Conservation (phyloP, 2,888 invertebrate genomes). For the Limnephilus marmoratus region DNA sequence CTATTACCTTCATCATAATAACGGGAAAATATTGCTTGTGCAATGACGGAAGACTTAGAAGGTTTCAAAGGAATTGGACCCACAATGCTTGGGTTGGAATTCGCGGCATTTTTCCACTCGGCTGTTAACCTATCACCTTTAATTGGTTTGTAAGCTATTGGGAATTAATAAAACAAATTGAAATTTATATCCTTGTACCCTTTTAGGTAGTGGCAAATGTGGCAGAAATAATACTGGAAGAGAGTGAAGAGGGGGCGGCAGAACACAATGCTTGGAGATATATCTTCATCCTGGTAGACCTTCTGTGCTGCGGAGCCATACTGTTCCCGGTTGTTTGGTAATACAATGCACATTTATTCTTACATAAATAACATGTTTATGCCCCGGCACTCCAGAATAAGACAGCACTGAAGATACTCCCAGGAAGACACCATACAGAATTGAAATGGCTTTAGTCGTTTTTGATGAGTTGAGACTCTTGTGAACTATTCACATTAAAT, state of each 20-base stretch:
- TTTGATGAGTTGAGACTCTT: too few relatives aligned
- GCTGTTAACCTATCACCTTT: too few relatives aligned
- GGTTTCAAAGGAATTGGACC: too few relatives aligned
- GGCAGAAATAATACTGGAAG: constrained; percentile 97
- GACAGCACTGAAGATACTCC: background rate
- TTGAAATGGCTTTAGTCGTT: too few relatives aligned
- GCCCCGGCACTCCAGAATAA: background rate
- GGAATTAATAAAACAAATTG: background rate
- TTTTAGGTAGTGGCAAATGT: constrained; percentile 94
- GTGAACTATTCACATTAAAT: too few relatives aligned
- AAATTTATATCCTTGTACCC: background rate
- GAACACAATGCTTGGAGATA: constrained; percentile 94
- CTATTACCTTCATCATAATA: too few relatives aligned
- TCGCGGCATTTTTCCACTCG: too few relatives aligned
- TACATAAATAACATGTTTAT: background rate
- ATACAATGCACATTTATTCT: background rate
- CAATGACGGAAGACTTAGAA: too few relatives aligned
- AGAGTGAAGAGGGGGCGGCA: constrained; percentile 94
- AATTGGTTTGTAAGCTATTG: background rate
- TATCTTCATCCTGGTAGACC: constrained; percentile 94
- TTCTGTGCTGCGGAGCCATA: constrained; percentile 97
- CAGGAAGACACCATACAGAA: too few relatives aligned
- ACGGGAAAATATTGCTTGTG: too few relatives aligned
- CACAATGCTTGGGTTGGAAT: too few relatives aligned
- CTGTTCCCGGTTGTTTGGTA: constrained; percentile 97